phyloP scores from a whole-genome alignment of 2,113 vertebrate species.

The Erythrolamprus reginae region DNA sequence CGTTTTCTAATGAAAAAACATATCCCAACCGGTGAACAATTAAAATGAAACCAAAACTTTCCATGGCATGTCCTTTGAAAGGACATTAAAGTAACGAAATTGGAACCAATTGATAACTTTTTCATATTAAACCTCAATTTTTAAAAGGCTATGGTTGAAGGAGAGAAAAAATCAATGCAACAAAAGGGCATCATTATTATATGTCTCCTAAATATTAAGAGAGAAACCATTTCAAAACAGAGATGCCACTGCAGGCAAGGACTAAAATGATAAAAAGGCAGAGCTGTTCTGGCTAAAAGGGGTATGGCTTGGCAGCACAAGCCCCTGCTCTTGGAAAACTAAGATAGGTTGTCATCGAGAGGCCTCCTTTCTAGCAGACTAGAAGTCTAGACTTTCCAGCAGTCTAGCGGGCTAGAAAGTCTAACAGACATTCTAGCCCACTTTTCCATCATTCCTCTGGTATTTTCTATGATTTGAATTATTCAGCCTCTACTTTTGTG shows the following conservation, averaged over 20 bases:
- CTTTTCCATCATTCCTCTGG: background rate
- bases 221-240: background rate
- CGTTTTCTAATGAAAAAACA: background rate
- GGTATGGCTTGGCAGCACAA: background rate
- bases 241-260: background rate
- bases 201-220: background rate
- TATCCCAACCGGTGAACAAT: background rate
- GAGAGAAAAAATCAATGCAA: background rate
- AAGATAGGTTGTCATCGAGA: background rate
- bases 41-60: background rate
- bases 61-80: background rate
- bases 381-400: too few relatives aligned
- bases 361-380: too few relatives aligned
- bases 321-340: background rate
- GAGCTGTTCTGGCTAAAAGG: background rate
- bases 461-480: slow-evolving; percentile 44
- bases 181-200: background rate
- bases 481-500: slow-evolving; percentile 33
- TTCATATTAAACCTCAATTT: background rate
- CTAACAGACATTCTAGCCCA: background rate
- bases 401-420: too few relatives aligned
- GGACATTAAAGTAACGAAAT: background rate
- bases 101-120: background rate
- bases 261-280: background rate
- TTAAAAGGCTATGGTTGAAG: background rate